A percentile compares a stretch with the other conserved stretches of the same genome.
phyloP scores from a whole-genome alignment of 2,888 invertebrate genomes.

The Villa cingulata region DNA sequence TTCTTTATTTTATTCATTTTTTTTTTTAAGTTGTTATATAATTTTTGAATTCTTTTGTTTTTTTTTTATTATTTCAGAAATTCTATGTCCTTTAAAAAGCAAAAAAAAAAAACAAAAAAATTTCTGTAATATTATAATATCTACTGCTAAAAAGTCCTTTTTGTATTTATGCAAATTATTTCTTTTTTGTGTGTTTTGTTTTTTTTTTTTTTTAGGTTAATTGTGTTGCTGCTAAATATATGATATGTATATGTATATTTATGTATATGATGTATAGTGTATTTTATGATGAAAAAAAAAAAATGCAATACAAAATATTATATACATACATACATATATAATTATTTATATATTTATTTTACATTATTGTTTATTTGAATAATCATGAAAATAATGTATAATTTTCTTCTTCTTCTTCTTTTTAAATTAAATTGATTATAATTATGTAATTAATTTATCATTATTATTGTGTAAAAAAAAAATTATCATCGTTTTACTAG shows the following conservation, averaged over 20 bases:
- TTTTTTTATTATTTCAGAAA: too few species aligned
- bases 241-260: too few species aligned
- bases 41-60: too few species aligned
- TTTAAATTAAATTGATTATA: background rate
- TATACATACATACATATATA: too few species aligned
- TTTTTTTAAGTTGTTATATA: too few species aligned
- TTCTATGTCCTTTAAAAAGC: background rate
- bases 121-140: background rate
- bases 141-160: background rate
- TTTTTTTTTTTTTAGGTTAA: slow-evolving; percentile 1
- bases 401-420: too few species aligned
- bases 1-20: too few species aligned
- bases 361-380: background rate
- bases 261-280: background rate
- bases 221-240: slow-evolving; percentile 8
- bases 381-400: too few species aligned
- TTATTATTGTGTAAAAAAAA: background rate
- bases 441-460: too few species aligned
- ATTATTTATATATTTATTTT: background rate
- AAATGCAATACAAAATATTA: background rate
- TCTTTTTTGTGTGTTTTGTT: background rate
- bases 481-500: too few species aligned
- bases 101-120: background rate
- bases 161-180: background rate
- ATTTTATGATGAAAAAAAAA: background rate